A percentile compares a stretch with the other conserved stretches of the same genome.
Evolutionary conservation across 1,140 invertebrate species (phyloP).

Genomic region (Tetramorium alpestre): DNA sequence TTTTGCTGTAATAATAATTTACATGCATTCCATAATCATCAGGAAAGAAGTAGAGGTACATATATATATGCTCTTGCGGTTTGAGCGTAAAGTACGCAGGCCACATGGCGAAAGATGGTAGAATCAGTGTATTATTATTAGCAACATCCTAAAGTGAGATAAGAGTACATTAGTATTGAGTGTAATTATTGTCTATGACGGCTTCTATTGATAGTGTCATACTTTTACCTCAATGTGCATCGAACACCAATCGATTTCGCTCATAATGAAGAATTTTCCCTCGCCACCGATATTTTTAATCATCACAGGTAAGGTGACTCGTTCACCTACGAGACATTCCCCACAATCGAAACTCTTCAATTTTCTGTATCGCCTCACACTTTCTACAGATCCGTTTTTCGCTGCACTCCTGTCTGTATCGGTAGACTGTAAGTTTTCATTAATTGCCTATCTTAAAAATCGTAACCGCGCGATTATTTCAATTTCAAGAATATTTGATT

Average conservation of each 20-base stretch:
- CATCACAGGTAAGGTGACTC: constrained; percentile 56
- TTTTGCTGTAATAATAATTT: constrained; percentile 31
- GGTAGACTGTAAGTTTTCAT: neutral
- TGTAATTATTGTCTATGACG: constrained; percentile 8
- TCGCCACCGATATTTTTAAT: constrained; percentile 77
- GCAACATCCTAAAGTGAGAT: constrained; percentile 70
- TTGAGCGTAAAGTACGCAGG: constrained; percentile 77
- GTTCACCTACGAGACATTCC: constrained; percentile 77
- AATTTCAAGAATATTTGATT: neutral
- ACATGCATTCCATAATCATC: constrained; percentile 75
- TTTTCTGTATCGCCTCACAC: neutral
- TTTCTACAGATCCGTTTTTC: neutral
- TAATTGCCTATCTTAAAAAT: neutral
- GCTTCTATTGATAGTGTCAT: neutral
- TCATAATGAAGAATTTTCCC: constrained; percentile 80
- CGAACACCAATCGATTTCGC: constrained; percentile 79
- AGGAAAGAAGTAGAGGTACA: constrained; percentile 74
- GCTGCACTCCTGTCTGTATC: neutral
- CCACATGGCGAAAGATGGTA: constrained; percentile 72
- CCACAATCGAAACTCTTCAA: constrained; percentile 76
- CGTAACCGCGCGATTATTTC: neutral
- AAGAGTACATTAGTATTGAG: neutral
- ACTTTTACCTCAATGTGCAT: constrained; percentile 74
- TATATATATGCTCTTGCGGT: constrained; percentile 66
- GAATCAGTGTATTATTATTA: constrained; percentile 63